Evolutionary conservation across 2,797 vertebrate species (phyloP).

Genomic region (Nannoperca australis): DNA sequence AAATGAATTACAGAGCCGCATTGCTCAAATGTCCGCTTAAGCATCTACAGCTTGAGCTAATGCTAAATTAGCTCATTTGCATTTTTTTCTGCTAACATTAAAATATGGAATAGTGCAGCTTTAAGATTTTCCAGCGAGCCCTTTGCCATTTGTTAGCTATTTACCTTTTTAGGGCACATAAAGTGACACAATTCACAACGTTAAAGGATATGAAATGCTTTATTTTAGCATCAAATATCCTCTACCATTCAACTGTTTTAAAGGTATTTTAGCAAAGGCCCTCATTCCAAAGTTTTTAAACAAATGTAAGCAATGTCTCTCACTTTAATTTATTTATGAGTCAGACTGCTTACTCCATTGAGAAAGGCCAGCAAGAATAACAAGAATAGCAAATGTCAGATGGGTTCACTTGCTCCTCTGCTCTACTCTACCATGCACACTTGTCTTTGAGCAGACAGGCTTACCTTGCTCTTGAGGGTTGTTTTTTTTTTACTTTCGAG

Average conservation of each 20-base stretch:
- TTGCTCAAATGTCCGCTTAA: background rate
- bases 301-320: background rate
- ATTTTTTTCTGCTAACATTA: background rate
- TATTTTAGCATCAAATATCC: background rate
- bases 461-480: background rate
- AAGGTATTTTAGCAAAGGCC: background rate
- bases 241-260: background rate
- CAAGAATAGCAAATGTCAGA: conserved; percentile 22
- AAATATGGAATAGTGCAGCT: background rate
- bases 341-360: background rate
- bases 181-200: background rate
- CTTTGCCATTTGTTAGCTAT: background rate
- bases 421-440: conserved; percentile 11
- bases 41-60: background rate
- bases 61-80: background rate
- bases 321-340: background rate
- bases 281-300: background rate
- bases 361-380: conserved; percentile 4
- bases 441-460: conserved; percentile 25
- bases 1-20: no score
- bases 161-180: background rate
- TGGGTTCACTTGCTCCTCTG: conserved; percentile 5
- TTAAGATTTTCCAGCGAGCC: background rate
- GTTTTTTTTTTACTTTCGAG: conserved; percentile 5
- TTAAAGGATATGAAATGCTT: background rate